Evolutionary conservation across 2,797 vertebrate species (phyloP).

Genomic region (Eulemur coronatus): DNA sequence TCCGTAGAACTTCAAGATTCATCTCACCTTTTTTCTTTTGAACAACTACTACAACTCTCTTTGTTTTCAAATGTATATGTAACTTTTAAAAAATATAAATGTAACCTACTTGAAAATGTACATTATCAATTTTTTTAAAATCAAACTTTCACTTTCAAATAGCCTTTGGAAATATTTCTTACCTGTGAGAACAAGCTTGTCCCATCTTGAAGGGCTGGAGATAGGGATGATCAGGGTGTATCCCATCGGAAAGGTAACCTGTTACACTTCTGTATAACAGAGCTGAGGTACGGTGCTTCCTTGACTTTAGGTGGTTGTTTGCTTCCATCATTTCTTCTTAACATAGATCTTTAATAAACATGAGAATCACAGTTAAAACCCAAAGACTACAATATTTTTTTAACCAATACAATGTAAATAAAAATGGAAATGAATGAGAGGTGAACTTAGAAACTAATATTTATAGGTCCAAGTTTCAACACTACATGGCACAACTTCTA

Average conservation of each 20-base stretch:
- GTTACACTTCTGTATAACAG: too few species aligned
- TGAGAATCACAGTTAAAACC: neutral
- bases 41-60: neutral
- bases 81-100: neutral
- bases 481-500: neutral
- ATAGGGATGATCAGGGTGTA: too few species aligned
- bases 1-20: neutral
- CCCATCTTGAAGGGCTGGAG: neutral
- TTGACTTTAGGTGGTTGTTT: neutral
- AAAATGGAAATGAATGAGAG: neutral
- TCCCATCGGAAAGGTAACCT: neutral
- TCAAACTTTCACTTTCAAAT: neutral
- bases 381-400: neutral
- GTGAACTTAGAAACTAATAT: neutral
- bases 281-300: neutral
- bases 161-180: neutral
- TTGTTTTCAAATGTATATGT: neutral
- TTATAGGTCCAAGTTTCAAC: neutral
- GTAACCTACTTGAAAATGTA: neutral
- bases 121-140: neutral
- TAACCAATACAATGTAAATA: neutral
- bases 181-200: neutral
- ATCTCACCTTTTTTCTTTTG: neutral
- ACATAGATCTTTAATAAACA: neutral
- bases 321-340: neutral